A percentile compares a stretch with the other conserved stretches of the same genome.
Conservation (phyloP, 1,140 invertebrate genomes). For the Coptotermes formosanus region DNA sequence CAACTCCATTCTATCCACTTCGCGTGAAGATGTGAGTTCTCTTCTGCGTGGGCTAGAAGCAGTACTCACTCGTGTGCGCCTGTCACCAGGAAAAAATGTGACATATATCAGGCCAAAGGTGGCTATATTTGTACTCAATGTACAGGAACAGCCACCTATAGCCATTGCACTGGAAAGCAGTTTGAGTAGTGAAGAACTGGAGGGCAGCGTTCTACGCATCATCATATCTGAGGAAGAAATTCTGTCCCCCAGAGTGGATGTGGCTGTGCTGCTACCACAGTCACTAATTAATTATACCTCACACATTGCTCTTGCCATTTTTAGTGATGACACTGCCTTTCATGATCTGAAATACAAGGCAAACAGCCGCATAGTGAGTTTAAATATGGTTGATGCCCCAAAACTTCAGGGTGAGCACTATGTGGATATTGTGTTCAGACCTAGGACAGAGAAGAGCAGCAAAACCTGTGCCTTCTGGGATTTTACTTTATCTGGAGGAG, state of each 20-base stretch:
- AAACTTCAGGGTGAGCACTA: constrained; percentile 48
- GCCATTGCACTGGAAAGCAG: neutral
- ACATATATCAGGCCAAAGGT: neutral
- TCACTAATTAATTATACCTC: neutral
- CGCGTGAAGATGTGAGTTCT: neutral
- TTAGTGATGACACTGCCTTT: constrained; percentile 56
- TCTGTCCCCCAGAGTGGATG: neutral
- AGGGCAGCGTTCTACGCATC: neutral
- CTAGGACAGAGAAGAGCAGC: constrained; percentile 38
- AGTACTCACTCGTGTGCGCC: neutral
- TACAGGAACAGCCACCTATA: neutral
- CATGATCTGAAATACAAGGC: constrained; percentile 45
- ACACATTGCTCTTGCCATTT: constrained; percentile 45
- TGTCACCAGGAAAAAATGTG: neutral
- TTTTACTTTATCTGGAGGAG: constrained; percentile 54
- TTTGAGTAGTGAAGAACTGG: neutral
- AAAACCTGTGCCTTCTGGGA: constrained; percentile 58
- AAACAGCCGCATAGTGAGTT: constrained; percentile 51
- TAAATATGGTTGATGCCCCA: constrained; percentile 55
- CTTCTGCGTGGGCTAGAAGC: neutral
- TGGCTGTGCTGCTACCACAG: neutral
- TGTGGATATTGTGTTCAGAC: constrained; percentile 52
- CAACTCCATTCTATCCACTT: neutral
- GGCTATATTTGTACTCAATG: neutral
- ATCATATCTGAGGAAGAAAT: neutral